These are phyloP conservation scores for Trissolcus japonicus DNA, from an alignment of 2,888 invertebrate genomes.

Conservation along the genomic window DNA sequence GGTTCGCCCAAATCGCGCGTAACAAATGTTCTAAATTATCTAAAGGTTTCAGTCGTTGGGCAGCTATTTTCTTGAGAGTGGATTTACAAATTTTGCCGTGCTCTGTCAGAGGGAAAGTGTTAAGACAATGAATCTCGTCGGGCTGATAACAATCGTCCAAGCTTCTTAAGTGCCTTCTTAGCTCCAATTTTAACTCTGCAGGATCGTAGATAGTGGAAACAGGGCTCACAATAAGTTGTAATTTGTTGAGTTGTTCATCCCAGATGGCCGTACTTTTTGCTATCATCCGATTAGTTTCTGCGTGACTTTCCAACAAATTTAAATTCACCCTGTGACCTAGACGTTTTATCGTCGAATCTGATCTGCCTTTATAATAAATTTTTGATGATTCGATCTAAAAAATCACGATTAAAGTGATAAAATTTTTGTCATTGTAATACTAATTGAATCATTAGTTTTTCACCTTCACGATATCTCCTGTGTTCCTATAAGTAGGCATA, in stretches of 20 bases:
- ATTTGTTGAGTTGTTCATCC: constrained; percentile 69
- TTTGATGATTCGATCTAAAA: constrained; percentile 76
- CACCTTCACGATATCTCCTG: constrained; percentile 80
- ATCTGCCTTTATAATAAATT: constrained; percentile 82
- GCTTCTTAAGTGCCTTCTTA: constrained; percentile 73
- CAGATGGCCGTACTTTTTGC: constrained; percentile 79
- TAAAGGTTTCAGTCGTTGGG: constrained; percentile 68
- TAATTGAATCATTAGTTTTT: background rate
- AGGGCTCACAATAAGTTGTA: constrained; percentile 77
- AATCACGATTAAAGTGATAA: background rate
- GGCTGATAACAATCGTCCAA: constrained; percentile 80
- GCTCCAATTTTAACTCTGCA: constrained; percentile 65
- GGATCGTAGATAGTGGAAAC: constrained; percentile 65
- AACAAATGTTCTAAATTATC: constrained; percentile 53
- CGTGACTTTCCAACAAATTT: constrained; percentile 78
- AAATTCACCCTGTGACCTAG: constrained; percentile 85
- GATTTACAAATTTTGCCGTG: constrained; percentile 84
- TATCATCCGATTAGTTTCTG: constrained; percentile 77
- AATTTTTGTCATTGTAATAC: background rate
- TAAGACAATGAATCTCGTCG: constrained; percentile 81
- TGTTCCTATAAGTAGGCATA: constrained; percentile 78
- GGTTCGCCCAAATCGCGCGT: constrained; percentile 62
- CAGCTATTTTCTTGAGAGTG: constrained; percentile 76
- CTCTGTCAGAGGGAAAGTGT: constrained; percentile 80
- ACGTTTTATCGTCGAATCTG: constrained; percentile 85